Conservation (phyloP, 2,113 vertebrate species). For the Eolophus roseicapilla region DNA sequence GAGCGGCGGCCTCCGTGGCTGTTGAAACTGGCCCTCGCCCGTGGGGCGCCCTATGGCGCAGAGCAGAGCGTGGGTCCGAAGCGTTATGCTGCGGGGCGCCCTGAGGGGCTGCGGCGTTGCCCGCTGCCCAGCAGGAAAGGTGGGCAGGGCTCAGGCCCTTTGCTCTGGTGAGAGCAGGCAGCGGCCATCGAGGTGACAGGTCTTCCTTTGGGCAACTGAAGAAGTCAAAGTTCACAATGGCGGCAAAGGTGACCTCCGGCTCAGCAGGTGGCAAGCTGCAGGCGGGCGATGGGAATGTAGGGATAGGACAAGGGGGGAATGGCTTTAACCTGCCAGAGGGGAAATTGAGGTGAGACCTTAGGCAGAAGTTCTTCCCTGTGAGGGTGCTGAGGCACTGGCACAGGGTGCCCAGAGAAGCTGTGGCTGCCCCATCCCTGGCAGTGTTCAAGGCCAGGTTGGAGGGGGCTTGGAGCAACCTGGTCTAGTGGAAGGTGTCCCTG, state of each 20-base stretch:
- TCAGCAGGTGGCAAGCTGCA: fast-evolving
- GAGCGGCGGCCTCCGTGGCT: background rate
- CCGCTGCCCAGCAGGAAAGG: fast-evolving
- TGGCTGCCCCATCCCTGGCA: background rate
- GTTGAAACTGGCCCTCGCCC: fast-evolving
- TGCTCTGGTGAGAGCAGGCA: background rate
- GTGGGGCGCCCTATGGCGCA: background rate
- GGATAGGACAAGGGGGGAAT: too few species aligned
- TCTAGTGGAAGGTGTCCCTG: background rate
- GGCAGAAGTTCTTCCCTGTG: background rate
- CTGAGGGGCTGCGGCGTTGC: background rate
- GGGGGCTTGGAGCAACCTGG: background rate
- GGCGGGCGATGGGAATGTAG: background rate
- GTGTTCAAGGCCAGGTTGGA: background rate
- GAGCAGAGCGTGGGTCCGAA: background rate
- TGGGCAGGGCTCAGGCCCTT: background rate
- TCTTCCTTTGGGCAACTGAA: background rate
- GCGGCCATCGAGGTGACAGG: background rate
- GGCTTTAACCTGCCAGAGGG: too few species aligned
- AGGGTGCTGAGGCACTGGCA: background rate
- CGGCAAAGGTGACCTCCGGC: background rate
- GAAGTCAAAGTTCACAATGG: background rate
- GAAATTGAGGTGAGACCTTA: too few species aligned
- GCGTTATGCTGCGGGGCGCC: background rate
- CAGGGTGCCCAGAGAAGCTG: too few species aligned